phyloP scores from a whole-genome alignment of 2,888 invertebrate genomes.

The Phlogophora meticulosa region DNA sequence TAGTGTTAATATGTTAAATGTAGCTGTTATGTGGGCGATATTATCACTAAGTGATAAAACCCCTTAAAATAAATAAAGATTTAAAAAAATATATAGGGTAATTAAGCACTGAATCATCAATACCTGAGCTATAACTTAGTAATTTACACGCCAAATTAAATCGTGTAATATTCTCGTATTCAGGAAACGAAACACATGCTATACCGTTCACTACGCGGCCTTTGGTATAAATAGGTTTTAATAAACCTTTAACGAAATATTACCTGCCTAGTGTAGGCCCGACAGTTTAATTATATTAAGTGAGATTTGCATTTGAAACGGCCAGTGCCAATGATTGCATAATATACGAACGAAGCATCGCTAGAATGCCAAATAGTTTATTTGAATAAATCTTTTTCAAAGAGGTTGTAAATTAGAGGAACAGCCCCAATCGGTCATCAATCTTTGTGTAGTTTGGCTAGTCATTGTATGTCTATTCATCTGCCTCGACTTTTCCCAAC shows the following conservation, averaged over 20 bases:
- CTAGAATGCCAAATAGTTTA: conserved; percentile 45
- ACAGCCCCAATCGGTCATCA: conserved; percentile 38
- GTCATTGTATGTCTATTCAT: no score
- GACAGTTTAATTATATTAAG: conserved; percentile 48
- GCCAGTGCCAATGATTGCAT: conserved; percentile 36
- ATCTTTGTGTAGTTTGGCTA: conserved; percentile 31
- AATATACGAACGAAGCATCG: conserved; percentile 23
- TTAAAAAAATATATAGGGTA: no score
- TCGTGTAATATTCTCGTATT: conserved; percentile 55
- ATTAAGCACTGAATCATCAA: conserved; percentile 37
- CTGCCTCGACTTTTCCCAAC: no score
- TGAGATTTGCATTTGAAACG: conserved; percentile 50
- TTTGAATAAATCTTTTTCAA: conserved; percentile 49
- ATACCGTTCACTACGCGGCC: conserved; percentile 57
- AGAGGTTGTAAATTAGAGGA: conserved; percentile 41
- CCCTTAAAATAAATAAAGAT: no score
- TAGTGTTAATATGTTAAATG: no score
- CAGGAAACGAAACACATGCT: conserved; percentile 61
- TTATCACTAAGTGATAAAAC: no score
- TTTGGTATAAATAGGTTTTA: conserved; percentile 50
- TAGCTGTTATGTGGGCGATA: no score
- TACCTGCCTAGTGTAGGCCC: conserved; percentile 16
- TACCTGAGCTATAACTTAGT: conserved; percentile 7
- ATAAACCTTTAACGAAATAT: conserved; percentile 31
- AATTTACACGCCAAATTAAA: conserved; percentile 59